Evolutionary conservation across 2,888 invertebrate species (phyloP).

Genomic region (Hirtodrosophila confusa): DNA sequence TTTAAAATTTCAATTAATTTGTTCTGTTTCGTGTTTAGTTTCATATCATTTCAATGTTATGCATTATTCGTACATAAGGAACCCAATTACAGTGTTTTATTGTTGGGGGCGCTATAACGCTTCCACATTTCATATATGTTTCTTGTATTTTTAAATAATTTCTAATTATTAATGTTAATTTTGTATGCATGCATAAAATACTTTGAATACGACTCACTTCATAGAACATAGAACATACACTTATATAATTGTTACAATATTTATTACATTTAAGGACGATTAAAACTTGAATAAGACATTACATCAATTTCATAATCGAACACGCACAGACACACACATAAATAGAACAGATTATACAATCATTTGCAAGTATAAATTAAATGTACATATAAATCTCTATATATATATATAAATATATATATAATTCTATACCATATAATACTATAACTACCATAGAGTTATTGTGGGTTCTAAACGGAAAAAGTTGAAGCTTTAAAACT

Average conservation of each 20-base stretch:
- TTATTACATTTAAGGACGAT: slow-evolving; percentile 69
- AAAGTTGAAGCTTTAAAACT: slow-evolving; percentile 36
- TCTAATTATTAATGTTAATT: slow-evolving; percentile 51
- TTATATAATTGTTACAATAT: slow-evolving; percentile 31
- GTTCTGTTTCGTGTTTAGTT: slow-evolving; percentile 48
- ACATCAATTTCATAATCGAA: slow-evolving; percentile 52
- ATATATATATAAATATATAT: slow-evolving; percentile 30
- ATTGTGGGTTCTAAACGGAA: slow-evolving; percentile 61
- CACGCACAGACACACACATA: slow-evolving; percentile 44
- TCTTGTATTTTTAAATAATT: slow-evolving; percentile 32
- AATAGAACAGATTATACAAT: slow-evolving; percentile 41
- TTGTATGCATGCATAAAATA: slow-evolving; percentile 64
- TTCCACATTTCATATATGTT: slow-evolving; percentile 26
- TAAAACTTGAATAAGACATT: slow-evolving; percentile 52
- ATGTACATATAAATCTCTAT: slow-evolving; percentile 44
- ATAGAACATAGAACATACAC: slow-evolving; percentile 57
- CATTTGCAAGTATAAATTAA: slow-evolving; percentile 48
- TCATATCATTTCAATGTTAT: slow-evolving; percentile 37
- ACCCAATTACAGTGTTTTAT: slow-evolving; percentile 66
- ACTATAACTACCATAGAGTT: slow-evolving; percentile 77
- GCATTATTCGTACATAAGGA: slow-evolving; percentile 67
- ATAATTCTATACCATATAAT: slow-evolving; percentile 58
- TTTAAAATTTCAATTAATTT: slow-evolving; percentile 60
- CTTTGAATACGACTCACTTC: slow-evolving; percentile 62
- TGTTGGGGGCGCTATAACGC: slow-evolving; percentile 15